Percentiles rank a stretch among this genome's conserved stretches.
phyloP scores from a whole-genome alignment of 2,888 invertebrate species.

The Pyrocoelia pectoralis region DNA sequence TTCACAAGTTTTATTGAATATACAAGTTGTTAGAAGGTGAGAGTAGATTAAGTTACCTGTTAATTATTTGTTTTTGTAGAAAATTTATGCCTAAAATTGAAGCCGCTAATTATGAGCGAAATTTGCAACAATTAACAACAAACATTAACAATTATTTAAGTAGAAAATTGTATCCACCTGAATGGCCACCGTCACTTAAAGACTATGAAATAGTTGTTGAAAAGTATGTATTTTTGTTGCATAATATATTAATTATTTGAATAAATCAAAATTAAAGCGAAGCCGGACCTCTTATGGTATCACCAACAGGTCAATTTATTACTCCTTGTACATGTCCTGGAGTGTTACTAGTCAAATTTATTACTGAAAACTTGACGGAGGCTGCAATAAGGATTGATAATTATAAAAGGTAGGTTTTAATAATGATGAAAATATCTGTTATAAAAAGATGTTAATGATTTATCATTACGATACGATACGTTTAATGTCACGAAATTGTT shows the following conservation, averaged over 20 bases:
- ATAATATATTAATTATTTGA: neutral
- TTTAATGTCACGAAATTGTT: no score
- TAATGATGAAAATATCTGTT: neutral
- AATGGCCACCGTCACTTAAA: constrained; percentile 76
- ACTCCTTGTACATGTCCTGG: constrained; percentile 93
- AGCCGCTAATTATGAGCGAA: constrained; percentile 84
- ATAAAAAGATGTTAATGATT: no score
- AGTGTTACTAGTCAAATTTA: constrained; percentile 82
- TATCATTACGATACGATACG: no score
- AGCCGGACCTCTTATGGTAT: constrained; percentile 92
- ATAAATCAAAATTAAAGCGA: constrained; percentile 68
- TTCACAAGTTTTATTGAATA: constrained; percentile 83
- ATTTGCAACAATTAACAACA: constrained; percentile 84
- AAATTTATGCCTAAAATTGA: constrained; percentile 93
- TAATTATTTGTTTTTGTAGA: constrained; percentile 60
- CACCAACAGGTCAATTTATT: constrained; percentile 92
- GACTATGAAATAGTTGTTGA: constrained; percentile 87
- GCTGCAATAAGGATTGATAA: constrained; percentile 76
- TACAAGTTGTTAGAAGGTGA: constrained; percentile 83
- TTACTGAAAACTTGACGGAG: constrained; percentile 77
- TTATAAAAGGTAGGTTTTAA: constrained; percentile 72
- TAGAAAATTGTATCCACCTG: constrained; percentile 70
- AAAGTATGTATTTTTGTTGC: constrained; percentile 70
- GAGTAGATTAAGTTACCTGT: constrained; percentile 39
- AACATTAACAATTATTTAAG: constrained; percentile 81